These are phyloP conservation scores for Cottus gobio DNA, from an alignment of 2,113 vertebrate species.

Conservation along the genomic window DNA sequence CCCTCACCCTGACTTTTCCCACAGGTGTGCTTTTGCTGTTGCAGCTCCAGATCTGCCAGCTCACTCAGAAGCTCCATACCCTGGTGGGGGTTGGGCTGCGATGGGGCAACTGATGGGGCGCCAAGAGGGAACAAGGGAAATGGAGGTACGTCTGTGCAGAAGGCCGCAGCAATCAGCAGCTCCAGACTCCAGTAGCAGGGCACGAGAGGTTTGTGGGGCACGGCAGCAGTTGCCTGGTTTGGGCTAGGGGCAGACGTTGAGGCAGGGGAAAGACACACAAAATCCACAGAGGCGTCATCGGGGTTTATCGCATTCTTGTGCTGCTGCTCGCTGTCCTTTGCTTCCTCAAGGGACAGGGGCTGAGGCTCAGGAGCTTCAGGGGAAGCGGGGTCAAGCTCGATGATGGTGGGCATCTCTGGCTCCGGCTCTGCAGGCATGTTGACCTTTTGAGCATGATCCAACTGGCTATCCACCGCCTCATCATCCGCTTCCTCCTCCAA, in stretches of 20 bases:
- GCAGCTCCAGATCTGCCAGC: constrained; percentile 91
- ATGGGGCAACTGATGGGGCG: constrained; percentile 55
- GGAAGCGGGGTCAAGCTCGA: constrained; percentile 63
- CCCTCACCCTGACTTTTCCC: constrained; percentile 84
- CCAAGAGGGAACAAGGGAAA: constrained; percentile 64
- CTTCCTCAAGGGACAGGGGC: constrained; percentile 12
- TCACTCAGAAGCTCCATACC: constrained; percentile 96
- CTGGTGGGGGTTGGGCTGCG: constrained; percentile 84
- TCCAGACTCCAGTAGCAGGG: constrained; percentile 90
- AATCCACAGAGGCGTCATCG: constrained; percentile 55
- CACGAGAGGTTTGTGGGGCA: constrained; percentile 66
- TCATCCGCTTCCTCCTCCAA: constrained; percentile 74
- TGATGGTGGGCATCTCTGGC: constrained; percentile 55
- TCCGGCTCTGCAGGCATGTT: constrained; percentile 56
- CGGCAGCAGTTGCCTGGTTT: constrained; percentile 21
- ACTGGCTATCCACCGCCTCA: constrained; percentile 54
- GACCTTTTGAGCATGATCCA: constrained; percentile 68
- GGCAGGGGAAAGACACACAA: constrained; percentile 57
- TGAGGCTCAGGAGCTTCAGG: constrained; percentile 41
- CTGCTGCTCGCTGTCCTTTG: constrained; percentile 43
- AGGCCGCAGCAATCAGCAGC: constrained; percentile 90
- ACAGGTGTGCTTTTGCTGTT: constrained; percentile 76
- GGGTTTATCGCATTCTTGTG: constrained; percentile 40
- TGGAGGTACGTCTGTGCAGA: constrained; percentile 87
- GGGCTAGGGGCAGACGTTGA: constrained; percentile 36